Percentiles rank a stretch among this genome's conserved stretches.
These are phyloP conservation scores for Pedetes capensis DNA, from an alignment of 2,113 vertebrate species.

Conservation along the genomic window DNA sequence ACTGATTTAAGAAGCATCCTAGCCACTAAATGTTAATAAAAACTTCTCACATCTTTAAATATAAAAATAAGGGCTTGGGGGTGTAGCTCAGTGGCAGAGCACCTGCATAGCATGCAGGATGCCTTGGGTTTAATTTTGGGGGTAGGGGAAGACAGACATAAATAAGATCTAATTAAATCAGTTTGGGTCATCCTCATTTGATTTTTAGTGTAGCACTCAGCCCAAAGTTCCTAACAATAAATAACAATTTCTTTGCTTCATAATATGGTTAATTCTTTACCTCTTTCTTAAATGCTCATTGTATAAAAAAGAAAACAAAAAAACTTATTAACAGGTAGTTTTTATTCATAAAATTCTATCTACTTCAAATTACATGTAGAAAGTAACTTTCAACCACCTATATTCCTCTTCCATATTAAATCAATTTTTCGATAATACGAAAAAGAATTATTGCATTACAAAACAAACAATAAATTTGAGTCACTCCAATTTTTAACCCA, in stretches of 20 bases:
- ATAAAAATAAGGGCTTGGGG: conserved; percentile 37
- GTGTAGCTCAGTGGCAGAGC: no score
- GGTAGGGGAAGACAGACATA: no score
- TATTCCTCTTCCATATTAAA: neutral
- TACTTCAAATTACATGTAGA: conserved; percentile 23
- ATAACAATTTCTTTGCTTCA: neutral
- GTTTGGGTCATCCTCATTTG: neutral
- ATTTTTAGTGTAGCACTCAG: neutral
- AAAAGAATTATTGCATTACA: neutral
- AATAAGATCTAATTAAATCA: conserved; percentile 32
- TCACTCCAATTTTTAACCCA: conserved; percentile 18
- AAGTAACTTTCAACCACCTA: conserved; percentile 43
- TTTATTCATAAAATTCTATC: conserved; percentile 35
- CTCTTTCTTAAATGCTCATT: neutral
- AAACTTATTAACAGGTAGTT: conserved; percentile 11
- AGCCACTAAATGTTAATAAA: conserved; percentile 15
- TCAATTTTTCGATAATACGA: conserved; percentile 23
- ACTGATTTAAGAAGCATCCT: neutral
- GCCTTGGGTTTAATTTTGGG: no score
- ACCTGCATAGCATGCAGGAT: no score
- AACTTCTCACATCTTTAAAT: conserved; percentile 22
- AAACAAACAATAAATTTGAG: neutral
- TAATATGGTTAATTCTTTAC: neutral
- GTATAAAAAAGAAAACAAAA: no score
- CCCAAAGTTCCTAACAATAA: conserved; percentile 16